A percentile compares a stretch with the other conserved stretches of the same genome.
Evolutionary conservation across 2,113 vertebrate genomes (phyloP).

Genomic region (Noctilio leporinus): DNA sequence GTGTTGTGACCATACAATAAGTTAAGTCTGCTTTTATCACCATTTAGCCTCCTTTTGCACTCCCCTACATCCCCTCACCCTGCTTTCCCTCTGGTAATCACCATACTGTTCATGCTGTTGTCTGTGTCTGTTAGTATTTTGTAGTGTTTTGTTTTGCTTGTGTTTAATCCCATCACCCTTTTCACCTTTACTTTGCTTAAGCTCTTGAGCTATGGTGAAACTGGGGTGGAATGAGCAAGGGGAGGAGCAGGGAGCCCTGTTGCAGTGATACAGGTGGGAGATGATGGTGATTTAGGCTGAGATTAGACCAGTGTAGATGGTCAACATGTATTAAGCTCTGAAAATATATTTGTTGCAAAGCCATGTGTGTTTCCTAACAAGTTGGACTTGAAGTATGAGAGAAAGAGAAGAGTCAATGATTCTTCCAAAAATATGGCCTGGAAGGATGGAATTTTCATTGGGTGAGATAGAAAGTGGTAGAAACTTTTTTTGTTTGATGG

Average conservation of each 20-base stretch:
- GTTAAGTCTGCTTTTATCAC: no score
- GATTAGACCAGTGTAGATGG: not conserved
- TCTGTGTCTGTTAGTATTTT: no score
- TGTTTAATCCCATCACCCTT: no score
- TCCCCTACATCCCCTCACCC: no score
- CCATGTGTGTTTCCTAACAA: not conserved
- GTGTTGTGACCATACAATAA: no score
- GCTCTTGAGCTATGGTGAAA: not conserved
- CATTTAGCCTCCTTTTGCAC: no score
- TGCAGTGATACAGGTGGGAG: not conserved
- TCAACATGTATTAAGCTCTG: not conserved
- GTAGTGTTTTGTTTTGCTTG: no score
- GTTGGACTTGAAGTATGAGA: not conserved
- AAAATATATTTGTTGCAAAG: not conserved
- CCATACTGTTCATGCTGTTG: no score
- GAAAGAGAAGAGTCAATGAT: not conserved
- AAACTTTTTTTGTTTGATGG: not conserved
- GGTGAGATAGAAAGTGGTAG: not conserved
- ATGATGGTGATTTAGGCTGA: not conserved
- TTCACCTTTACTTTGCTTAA: not conserved
- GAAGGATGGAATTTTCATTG: not conserved
- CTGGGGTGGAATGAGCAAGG: not conserved
- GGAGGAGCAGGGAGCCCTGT: rapidly evolving
- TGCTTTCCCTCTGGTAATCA: no score
- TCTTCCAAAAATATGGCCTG: not conserved